Evolutionary conservation across 2,888 invertebrate species (phyloP), one percentile per base, ranked within the genome.

Genomic region (Merodon equestris): DNA sequence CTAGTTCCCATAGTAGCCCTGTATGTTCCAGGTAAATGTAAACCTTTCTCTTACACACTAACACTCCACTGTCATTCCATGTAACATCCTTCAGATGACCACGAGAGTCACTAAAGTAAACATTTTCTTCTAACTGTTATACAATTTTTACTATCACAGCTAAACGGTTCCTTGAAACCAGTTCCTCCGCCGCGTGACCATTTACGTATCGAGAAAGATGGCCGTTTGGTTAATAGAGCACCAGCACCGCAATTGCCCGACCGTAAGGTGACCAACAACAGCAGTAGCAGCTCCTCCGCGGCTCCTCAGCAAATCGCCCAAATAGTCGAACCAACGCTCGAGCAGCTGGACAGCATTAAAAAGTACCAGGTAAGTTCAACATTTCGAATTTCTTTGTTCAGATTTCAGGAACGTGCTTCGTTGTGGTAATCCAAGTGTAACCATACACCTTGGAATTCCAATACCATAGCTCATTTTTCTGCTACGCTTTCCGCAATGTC

Each of bases 301-400:
- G 84, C 86, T 17, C 84, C 76, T 38, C 85, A 86, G 67, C 89
- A 90, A 83, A 89, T 89, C 67, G 89, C 89, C 19, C 89, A 89
- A 84, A 85, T 89, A 79, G 88, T 90, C 61, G 91, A 93, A 83
- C 94, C 95, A 83, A 95, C 95, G 79, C 92, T 94, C 86, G 96
- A 97, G 85, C 96, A 97, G 89, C 91, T 97, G 89, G 96, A 96
- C 86, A 95, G 96, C 88, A 96, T 97, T 88, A 94, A 94, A 86
- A 96, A 96, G 88, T 97, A 96, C 89, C 96, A 96, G 94, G 96
- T 97, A 84, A 91, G 92, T 84, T 15, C 1, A 17, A 19, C 4
- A 27, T 27, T 27, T 27, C 27, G 9, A 15, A 47, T 13, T 13
- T 27, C 27, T 27, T 27, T 27, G 27, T 27, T 27, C 27, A 7